Evolutionary conservation across 2,113 vertebrate genomes (phyloP).

Genomic region (Tachycineta bicolor): DNA sequence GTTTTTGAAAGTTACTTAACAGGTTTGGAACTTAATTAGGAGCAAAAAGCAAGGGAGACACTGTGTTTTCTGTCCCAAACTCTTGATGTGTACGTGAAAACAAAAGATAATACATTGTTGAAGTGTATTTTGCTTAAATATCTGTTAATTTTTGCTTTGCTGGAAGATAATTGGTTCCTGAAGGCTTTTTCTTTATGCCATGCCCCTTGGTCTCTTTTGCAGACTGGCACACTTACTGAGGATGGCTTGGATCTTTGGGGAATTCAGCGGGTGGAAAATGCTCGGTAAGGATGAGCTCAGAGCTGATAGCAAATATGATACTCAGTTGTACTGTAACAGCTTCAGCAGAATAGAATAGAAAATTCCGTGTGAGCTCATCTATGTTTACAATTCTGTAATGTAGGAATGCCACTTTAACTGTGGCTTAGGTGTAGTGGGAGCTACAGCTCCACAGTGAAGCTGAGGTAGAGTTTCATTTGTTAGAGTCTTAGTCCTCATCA

Average conservation of each 20-base stretch:
- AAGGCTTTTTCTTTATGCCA: neutral
- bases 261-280: constrained; percentile 88
- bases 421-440: neutral
- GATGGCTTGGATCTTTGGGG: constrained; percentile 97
- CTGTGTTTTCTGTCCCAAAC: neutral
- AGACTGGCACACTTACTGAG: constrained; percentile 98
- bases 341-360: neutral
- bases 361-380: neutral
- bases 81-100: neutral
- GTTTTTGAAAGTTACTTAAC: neutral
- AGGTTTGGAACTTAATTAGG: neutral
- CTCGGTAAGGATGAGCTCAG: constrained; percentile 75
- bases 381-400: neutral
- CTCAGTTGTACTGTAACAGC: neutral
- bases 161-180: neutral
- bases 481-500: neutral
- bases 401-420: neutral
- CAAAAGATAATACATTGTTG: neutral
- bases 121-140: neutral
- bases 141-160: neutral
- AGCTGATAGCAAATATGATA: neutral
- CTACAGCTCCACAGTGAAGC: rapidly evolving
- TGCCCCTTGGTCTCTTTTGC: neutral
- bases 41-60: neutral
- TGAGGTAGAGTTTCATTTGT: neutral